phyloP scores from a whole-genome alignment of 2,888 invertebrate genomes.

The Exocentrus adspersus region DNA sequence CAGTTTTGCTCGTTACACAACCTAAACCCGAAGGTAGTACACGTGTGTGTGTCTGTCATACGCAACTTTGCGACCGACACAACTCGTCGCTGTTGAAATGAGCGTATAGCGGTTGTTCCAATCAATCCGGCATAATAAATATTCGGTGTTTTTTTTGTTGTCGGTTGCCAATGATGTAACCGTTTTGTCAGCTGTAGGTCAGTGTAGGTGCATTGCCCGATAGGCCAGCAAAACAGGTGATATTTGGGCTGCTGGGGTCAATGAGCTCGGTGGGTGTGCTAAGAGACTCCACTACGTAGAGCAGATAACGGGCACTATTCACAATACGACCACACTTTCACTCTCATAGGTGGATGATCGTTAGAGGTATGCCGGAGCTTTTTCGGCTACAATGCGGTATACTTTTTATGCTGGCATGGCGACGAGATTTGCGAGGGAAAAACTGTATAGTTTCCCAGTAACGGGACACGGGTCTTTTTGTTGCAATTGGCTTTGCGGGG shows the following conservation, averaged over 20 bases:
- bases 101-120: slow-evolving; percentile 10
- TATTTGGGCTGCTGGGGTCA: slow-evolving; percentile 41
- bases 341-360: slow-evolving; percentile 51
- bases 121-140: slow-evolving; percentile 36
- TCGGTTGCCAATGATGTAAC: slow-evolving; percentile 34
- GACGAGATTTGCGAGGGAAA: background rate
- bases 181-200: slow-evolving; percentile 42
- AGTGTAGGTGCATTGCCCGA: slow-evolving; percentile 42
- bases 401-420: background rate
- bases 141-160: slow-evolving; percentile 38
- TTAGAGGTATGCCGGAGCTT: slow-evolving; percentile 32
- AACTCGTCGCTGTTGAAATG: background rate
- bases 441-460: background rate
- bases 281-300: slow-evolving; percentile 34
- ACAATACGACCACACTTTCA: slow-evolving; percentile 44
- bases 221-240: slow-evolving; percentile 32
- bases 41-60: no score
- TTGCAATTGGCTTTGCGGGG: no score
- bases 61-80: no score
- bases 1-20: no score
- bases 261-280: slow-evolving; percentile 40
- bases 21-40: no score
- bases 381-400: no score
- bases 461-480: background rate
- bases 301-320: slow-evolving; percentile 35